Evolutionary conservation across 1,140 invertebrate species (phyloP), one percentile per base, ranked within the genome.

Genomic region (Eumaeus atala): DNA sequence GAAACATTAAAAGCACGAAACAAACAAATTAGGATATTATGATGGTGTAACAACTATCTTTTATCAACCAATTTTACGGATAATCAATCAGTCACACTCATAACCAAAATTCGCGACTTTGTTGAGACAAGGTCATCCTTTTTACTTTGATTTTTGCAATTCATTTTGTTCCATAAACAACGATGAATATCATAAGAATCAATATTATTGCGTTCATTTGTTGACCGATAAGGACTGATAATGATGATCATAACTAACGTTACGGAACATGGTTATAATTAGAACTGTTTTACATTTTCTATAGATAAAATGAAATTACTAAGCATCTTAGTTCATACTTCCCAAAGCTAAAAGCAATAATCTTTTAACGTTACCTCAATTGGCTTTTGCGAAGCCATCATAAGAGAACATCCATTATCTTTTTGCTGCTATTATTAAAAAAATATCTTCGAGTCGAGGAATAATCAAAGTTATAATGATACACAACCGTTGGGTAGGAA

Each of bases 1-100:
- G 14, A n/a, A 40, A 40, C n/a, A 40, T 40, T 28, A 3, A 28
- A 28, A 28, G 6, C 6, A 28, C 21, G 21, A 28, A 28, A 28
- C 21, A 28, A 6, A 28, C 38, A 11, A n/a, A 40, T 40, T 40
- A 11, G 11, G n/a, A 40, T 40, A 12, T 28, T 28, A 28, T 3
- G 21, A 28, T 40, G 38, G 8, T 40, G 38, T 14, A 3, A 40
- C 38, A 40, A 40, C 12, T 40, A 40, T 40, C n/a, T 40, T 40
- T 28, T 28, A 28, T n/a, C 38, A 40, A 40, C n/a, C 6, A 40
- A 40, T 40, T 40, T 40, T 40, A 40, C 38, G 38, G 38, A 40
- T 40, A 40, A 40, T n/a, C n/a, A 40, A 40, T 40, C 38, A 4
- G 38, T 40, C 38, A 40, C n/a, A 14, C n/a, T 40, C 7, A 38